Evolutionary conservation across 2,888 invertebrate species (phyloP).

Genomic region (Dryobota labecula): DNA sequence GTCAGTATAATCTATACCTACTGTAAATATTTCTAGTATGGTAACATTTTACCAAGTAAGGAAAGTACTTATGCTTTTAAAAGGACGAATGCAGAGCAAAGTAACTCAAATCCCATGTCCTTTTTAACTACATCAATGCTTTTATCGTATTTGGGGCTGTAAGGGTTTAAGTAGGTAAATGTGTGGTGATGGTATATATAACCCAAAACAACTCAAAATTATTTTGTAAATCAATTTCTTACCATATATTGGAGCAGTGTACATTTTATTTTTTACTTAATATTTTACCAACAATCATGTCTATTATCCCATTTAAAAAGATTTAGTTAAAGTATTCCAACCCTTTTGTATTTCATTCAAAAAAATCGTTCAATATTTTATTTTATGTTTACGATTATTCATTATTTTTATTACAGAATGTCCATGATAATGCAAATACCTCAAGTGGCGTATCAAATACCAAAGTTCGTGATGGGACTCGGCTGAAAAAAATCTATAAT

Average conservation of each 20-base stretch:
- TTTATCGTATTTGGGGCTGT: not conserved
- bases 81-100: not conserved
- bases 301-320: not conserved
- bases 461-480: conserved; percentile 96
- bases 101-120: not conserved
- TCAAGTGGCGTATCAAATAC: conserved; percentile 95
- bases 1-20: conserved; percentile 73
- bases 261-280: not conserved
- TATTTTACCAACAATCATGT: not conserved
- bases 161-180: conserved; percentile 4
- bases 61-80: not conserved
- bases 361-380: not conserved
- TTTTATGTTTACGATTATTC: conserved; percentile 2
- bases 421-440: conserved; percentile 96
- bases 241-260: not conserved
- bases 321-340: not conserved
- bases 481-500: conserved; percentile 88
- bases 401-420: conserved; percentile 91
- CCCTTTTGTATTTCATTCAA: not conserved
- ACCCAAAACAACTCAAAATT: not conserved
- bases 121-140: not conserved
- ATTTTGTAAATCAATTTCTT: not conserved
- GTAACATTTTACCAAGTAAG: not conserved
- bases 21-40: conserved; percentile 30
- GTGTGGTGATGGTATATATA: conserved; percentile 15